Evolutionary conservation across 2,113 vertebrate species (phyloP), one percentile per base, ranked within the genome.

Genomic region (Symphodus melops): DNA sequence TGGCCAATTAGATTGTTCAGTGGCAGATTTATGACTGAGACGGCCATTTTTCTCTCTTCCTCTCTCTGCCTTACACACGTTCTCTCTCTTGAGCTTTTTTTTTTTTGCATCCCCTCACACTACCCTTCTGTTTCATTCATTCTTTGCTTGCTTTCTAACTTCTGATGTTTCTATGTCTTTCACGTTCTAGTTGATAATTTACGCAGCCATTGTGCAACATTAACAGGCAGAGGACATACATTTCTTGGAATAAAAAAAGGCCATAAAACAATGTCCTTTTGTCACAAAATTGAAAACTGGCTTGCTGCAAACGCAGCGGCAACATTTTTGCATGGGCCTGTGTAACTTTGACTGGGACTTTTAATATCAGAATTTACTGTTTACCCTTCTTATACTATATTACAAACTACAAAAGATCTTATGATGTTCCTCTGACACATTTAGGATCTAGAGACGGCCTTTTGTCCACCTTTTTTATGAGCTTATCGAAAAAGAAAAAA

Each of bases 1-100:
- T 81, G 72, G 77, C 73, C 88, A 85, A 79, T 88, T 88, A 91
- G 68, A 86, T 79, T 62, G 87, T 39, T 70, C 81, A 64, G 48
- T 70, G 72, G 69, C 51, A 72, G 88, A 90, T 90, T 91, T 91
- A 92, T 89, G 72, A 65, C 65, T 0, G 16, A 77, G 73, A 75
- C 62, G 3, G 39, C 3, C 41, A 51, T 88, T 62, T 84, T 42
- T 72, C 74, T 73, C 57, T 65, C 55, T 36, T 12, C 44, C 46
- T 72, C 44, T 69, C 73, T 58, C 52, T 61, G 17, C 3, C 21
- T 14, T 2, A 49, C 60, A 46, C 49, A 58, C 17, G 16, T 44
- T 57, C 67, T 41, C 59, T 56, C 33, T 78, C 14, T n/a, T n/a
- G n/a, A 70, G 57, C 59, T 61, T 8, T n/a, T n/a, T 25, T 25